phyloP scores from a whole-genome alignment of 92 coral and sea anemone genomes.

The Porites cylindrica region DNA sequence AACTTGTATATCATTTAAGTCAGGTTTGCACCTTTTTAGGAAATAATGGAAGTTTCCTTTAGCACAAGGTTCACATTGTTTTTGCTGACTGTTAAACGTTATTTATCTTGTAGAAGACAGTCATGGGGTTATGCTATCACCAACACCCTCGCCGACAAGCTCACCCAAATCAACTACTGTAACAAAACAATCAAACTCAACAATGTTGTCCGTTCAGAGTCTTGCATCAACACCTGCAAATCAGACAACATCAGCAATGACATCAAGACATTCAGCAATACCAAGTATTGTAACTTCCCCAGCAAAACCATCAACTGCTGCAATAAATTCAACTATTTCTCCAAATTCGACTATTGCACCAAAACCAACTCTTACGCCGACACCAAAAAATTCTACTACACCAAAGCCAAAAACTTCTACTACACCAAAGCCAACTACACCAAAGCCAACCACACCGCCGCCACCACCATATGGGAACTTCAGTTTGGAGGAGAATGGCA shows the following conservation, averaged over 20 bases:
- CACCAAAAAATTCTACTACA: neutral
- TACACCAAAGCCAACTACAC: conserved; percentile 25
- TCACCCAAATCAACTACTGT: neutral
- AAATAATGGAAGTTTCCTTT: too few relatives aligned
- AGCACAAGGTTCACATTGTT: too few relatives aligned
- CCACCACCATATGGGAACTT: conserved; percentile 52
- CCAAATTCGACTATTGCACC: neutral
- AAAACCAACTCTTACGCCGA: neutral
- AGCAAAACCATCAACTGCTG: neutral
- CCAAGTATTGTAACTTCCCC: neutral
- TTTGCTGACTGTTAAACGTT: too few relatives aligned
- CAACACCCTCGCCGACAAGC: too few relatives aligned
- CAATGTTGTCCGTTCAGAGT: too few relatives aligned
- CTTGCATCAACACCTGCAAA: too few relatives aligned
- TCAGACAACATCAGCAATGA: neutral
- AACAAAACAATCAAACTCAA: too few relatives aligned
- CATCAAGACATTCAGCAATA: neutral
- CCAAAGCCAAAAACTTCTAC: neutral
- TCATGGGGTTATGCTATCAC: too few relatives aligned
- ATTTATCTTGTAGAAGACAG: too few relatives aligned
- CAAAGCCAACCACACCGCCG: neutral
- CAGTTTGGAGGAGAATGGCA: conserved; percentile 20
- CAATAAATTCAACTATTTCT: neutral
- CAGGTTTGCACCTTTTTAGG: too few relatives aligned
- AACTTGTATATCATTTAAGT: too few relatives aligned